Conservation (phyloP, 2,113 vertebrate genomes). For the Promerops cafer region DNA sequence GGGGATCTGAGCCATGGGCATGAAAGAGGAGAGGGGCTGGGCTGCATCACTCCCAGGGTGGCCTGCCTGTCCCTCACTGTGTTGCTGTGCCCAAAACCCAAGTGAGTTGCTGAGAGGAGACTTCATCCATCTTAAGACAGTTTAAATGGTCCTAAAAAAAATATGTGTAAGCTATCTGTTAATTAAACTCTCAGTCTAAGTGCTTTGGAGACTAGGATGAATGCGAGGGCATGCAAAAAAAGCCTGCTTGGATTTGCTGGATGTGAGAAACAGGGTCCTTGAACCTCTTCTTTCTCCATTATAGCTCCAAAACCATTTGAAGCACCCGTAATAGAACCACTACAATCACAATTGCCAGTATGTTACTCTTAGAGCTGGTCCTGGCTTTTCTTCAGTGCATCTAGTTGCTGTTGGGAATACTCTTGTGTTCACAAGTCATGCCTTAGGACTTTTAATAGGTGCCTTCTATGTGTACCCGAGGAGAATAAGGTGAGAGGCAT, state of each 20-base stretch:
- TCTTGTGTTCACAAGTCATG: background rate
- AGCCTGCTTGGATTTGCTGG: background rate
- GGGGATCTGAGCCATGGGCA: background rate
- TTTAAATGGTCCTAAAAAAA: background rate
- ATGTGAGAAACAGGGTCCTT: background rate
- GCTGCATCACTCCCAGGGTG: background rate
- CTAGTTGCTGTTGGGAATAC: background rate
- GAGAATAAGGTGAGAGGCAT: background rate
- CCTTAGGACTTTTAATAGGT: background rate
- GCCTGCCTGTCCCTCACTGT: background rate
- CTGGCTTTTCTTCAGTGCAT: background rate
- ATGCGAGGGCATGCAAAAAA: background rate
- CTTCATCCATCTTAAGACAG: background rate
- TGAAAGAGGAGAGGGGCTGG: background rate
- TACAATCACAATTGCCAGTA: background rate
- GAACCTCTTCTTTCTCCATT: background rate
- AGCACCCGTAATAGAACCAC: background rate
- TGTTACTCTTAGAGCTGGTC: background rate
- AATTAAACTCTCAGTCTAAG: background rate
- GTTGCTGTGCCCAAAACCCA: background rate
- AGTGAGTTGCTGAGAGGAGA: background rate
- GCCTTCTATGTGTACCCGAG: background rate
- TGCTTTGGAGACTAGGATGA: background rate
- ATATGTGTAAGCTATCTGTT: background rate
- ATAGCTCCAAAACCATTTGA: background rate